Percentiles rank a stretch among this genome's conserved stretches.
Conservation (phyloP, 2,888 invertebrate species). For the Eupithecia exiguata region DNA sequence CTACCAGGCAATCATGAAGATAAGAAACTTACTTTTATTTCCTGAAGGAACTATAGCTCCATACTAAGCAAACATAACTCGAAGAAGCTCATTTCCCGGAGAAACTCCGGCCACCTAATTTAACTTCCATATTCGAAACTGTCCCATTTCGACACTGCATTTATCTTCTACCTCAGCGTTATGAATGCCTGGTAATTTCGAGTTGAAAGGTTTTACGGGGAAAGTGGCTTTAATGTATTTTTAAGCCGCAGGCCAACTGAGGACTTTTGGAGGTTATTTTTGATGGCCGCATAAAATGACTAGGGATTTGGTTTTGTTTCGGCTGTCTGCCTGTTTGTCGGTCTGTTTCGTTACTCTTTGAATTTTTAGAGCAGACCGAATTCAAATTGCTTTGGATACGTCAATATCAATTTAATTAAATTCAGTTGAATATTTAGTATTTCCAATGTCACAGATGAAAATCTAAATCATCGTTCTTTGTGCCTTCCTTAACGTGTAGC, state of each 20-base stretch:
- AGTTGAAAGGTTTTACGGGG: slow-evolving; percentile 9
- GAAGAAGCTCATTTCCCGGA: background rate
- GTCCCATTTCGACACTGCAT: slow-evolving; percentile 10
- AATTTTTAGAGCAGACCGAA: background rate
- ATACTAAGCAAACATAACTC: background rate
- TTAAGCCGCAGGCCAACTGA: slow-evolving; percentile 3
- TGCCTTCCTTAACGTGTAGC: background rate
- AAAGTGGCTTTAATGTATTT: slow-evolving; percentile 17
- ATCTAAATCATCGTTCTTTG: background rate
- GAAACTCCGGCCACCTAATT: background rate
- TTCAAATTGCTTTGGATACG: background rate
- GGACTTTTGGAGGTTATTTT: slow-evolving; percentile 10
- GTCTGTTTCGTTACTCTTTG: background rate
- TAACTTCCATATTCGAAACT: slow-evolving; percentile 4
- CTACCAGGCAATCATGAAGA: background rate
- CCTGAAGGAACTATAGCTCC: background rate
- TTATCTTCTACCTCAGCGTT: slow-evolving; percentile 16
- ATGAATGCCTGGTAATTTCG: slow-evolving; percentile 18
- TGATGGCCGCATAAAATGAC: background rate
- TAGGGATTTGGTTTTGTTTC: background rate
- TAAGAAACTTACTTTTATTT: background rate
- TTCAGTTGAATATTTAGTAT: slow-evolving; percentile 6
- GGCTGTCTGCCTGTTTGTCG: background rate
- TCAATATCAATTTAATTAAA: background rate
- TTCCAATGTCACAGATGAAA: background rate